Percentiles rank a stretch among this genome's conserved stretches.
phyloP scores from a whole-genome alignment of 2,113 vertebrate species.

The Todiramphus saurophagus region DNA sequence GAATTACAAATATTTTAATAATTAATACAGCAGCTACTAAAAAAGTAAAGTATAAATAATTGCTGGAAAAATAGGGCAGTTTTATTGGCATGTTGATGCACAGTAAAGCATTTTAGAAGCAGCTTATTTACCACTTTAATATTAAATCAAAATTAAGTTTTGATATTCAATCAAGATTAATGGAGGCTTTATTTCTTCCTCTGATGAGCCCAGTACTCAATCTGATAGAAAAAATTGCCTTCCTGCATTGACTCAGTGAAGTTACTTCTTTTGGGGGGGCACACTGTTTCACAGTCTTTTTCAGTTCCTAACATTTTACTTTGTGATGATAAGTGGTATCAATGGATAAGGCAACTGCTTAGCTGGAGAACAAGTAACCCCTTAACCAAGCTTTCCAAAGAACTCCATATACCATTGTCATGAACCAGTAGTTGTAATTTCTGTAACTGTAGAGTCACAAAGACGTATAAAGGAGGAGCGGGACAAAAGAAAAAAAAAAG shows the following conservation, averaged over 20 bases:
- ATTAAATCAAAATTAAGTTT: neutral
- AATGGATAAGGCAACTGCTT: neutral
- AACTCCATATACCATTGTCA: neutral
- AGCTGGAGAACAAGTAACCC: neutral
- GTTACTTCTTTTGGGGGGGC: rapidly evolving
- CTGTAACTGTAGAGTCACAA: neutral
- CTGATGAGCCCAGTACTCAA: neutral
- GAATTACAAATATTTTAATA: neutral
- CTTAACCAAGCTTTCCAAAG: neutral
- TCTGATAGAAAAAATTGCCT: neutral
- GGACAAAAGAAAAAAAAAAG: no score
- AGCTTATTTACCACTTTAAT: neutral
- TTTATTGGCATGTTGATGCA: neutral
- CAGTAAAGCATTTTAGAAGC: neutral
- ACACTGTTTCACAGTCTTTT: neutral
- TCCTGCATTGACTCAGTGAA: neutral
- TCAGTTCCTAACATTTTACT: neutral
- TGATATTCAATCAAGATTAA: neutral
- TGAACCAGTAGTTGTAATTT: neutral
- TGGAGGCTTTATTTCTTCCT: neutral
- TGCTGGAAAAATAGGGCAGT: neutral
- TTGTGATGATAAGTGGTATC: neutral
- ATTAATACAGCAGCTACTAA: neutral
- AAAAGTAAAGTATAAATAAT: neutral
- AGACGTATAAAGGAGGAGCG: neutral